These are phyloP conservation scores for Chauna torquata DNA, from an alignment of 2,113 vertebrate genomes.

Conservation along the genomic window DNA sequence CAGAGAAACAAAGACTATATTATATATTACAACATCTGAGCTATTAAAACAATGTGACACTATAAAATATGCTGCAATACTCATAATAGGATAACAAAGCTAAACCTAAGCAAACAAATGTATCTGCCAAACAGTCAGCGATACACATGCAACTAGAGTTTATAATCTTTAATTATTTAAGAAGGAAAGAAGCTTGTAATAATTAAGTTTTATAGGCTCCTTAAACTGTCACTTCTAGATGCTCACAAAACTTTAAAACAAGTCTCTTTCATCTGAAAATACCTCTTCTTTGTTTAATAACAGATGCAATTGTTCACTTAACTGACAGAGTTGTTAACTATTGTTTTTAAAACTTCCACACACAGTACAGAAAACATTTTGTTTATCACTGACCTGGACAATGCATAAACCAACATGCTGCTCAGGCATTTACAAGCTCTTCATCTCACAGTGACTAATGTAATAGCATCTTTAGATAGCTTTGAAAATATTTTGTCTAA, in stretches of 20 bases:
- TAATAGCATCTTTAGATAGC: not conserved
- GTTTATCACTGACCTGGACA: not conserved
- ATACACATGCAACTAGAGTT: slow-evolving; percentile 24
- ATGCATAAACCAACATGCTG: not conserved
- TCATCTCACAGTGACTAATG: not conserved
- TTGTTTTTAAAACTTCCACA: not conserved
- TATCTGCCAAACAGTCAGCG: slow-evolving; percentile 42
- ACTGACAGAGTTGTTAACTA: not conserved
- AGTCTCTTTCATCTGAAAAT: not conserved
- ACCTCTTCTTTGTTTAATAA: not conserved
- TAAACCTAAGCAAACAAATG: slow-evolving; percentile 38
- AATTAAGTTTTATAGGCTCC: slow-evolving; percentile 35
- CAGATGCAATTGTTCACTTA: not conserved
- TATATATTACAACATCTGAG: slow-evolving; percentile 32
- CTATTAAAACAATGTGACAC: slow-evolving; percentile 57
- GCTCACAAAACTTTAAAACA: not conserved
- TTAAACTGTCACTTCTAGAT: slow-evolving; percentile 1
- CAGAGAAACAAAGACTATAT: slow-evolving; percentile 44
- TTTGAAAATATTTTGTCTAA: not conserved
- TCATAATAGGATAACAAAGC: slow-evolving; percentile 55
- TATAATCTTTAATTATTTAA: slow-evolving; percentile 62
- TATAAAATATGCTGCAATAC: slow-evolving; percentile 31
- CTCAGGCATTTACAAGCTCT: not conserved
- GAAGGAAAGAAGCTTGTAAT: slow-evolving; percentile 43
- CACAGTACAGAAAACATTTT: not conserved